A percentile compares a stretch with the other conserved stretches of the same genome.
Conservation (phyloP, 2,797 vertebrate species). For the Acipenser transmontanus region DNA sequence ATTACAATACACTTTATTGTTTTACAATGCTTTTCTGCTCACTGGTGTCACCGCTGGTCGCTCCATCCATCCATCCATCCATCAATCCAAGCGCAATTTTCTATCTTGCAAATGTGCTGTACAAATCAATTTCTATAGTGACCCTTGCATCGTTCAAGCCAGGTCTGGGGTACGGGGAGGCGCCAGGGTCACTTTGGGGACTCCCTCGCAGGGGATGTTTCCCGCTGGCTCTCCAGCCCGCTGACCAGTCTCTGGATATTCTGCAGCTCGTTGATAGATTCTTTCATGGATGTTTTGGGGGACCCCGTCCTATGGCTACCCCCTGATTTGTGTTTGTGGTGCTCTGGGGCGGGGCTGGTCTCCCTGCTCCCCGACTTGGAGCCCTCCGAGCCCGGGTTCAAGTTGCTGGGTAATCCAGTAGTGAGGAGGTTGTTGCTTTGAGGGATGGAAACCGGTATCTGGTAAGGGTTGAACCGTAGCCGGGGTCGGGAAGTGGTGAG, state of each 20-base stretch:
- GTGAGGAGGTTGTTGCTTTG: slow-evolving; percentile 81
- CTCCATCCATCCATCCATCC: slow-evolving; percentile 4
- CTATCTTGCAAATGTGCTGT: slow-evolving; percentile 72
- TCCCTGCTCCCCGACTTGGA: slow-evolving; percentile 82
- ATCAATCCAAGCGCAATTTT: slow-evolving; percentile 12
- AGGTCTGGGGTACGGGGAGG: slow-evolving; percentile 44
- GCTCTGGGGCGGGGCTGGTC: slow-evolving; percentile 77
- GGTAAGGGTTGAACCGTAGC: slow-evolving; percentile 93
- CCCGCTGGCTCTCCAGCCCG: slow-evolving; percentile 85
- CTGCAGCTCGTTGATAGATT: slow-evolving; percentile 91
- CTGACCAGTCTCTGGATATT: slow-evolving; percentile 98
- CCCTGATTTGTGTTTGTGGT: slow-evolving; percentile 70
- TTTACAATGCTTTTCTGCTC: slow-evolving; percentile 5
- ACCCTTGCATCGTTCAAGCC: slow-evolving; percentile 49
- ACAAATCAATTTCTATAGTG: slow-evolving; percentile 54
- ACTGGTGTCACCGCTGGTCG: slow-evolving; percentile 6
- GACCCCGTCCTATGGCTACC: slow-evolving; percentile 59
- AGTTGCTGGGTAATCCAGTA: slow-evolving; percentile 59
- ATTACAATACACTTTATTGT: slow-evolving; percentile 17
- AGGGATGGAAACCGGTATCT: slow-evolving; percentile 83
- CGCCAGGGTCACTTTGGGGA: slow-evolving; percentile 66
- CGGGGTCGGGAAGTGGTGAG: slow-evolving; percentile 76
- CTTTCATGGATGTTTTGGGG: slow-evolving; percentile 79
- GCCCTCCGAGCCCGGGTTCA: slow-evolving; percentile 68
- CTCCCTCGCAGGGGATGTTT: slow-evolving; percentile 72